Base-by-base conservation (phyloP, 2,113 vertebrate genomes). In the Camelus dromedarius region DNA sequence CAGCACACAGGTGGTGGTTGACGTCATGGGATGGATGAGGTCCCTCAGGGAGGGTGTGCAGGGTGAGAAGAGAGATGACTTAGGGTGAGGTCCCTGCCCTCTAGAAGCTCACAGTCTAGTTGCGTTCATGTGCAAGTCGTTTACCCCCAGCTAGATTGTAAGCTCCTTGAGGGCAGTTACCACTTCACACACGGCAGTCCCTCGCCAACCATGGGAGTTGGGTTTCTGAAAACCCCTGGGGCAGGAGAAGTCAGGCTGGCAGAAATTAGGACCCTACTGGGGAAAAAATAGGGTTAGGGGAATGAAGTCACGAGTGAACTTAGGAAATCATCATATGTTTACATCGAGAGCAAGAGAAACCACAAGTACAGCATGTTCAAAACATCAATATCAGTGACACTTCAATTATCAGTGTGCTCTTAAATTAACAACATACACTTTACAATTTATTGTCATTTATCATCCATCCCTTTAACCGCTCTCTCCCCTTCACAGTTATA, bases 51-150 rank as follows among this genome's bases (percentile, higher is more conserved):
- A 96, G 96, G 93, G 96, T 92, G 96, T 95, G 87, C 97, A 97
- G 89, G 89, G 96, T 97, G 96, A 98, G 97, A 83, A 95, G 97
- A 97, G 89, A 97, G 97, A 95, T 95, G 96, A 95, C 96, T 48
- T 48, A 97, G 97, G 97, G 97, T 97, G 64, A 95, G 97, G 97
- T 22, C 97, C 96, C 96, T 98, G 97, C 97, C 97, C 97, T 97
- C 97, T 98, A 97, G 97, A 97, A 98, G 97, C 97, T 98, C 97
- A 97, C 97, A 98, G 97, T 98, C 97, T 97, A 98, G 97, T 97
- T 98, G 97, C 96, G 97, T 97, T 98, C 89, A 50, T 93, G 97
- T 93, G 82, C 97, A 94, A 97, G 96, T 79, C 83, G 76, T 96
- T 76, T 89, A 97, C 93, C 97, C 97, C 97, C 97, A 98, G 97